phyloP scores from a whole-genome alignment of 2,797 vertebrate species.

The Nothura maculosa region DNA sequence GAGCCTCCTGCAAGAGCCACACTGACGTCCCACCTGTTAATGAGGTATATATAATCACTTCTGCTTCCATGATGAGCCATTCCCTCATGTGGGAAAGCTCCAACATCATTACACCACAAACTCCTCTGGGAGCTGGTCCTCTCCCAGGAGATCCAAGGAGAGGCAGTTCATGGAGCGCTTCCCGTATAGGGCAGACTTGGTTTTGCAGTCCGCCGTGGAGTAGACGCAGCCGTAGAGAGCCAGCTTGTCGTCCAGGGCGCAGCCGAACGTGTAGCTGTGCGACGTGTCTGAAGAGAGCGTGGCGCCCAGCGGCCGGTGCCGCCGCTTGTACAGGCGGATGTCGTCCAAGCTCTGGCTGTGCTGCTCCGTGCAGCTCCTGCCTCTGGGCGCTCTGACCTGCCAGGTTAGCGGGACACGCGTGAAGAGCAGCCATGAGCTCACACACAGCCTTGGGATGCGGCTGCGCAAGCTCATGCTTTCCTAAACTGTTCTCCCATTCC shows the following conservation, averaged over 20 bases:
- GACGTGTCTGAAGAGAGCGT: slow-evolving; percentile 81
- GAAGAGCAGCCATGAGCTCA: not conserved
- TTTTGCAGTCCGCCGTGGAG: slow-evolving; percentile 80
- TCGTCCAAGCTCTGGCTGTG: slow-evolving; percentile 88
- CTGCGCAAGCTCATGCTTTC: not conserved
- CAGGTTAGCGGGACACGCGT: not conserved
- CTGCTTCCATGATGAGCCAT: slow-evolving; percentile 31
- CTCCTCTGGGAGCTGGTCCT: slow-evolving; percentile 85
- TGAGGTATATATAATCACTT: slow-evolving; percentile 56
- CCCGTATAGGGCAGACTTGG: slow-evolving; percentile 85
- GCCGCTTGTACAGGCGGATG: slow-evolving; percentile 77
- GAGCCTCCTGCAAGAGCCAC: slow-evolving; percentile 31
- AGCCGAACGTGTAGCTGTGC: slow-evolving; percentile 86
- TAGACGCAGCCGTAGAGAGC: slow-evolving; percentile 75
- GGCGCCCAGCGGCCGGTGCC: slow-evolving; percentile 69
- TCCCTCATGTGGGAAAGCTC: slow-evolving; percentile 24
- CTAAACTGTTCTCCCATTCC: not conserved
- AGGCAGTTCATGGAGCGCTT: slow-evolving; percentile 87
- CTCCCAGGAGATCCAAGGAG: slow-evolving; percentile 85
- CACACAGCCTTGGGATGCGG: not conserved
- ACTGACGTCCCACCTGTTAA: slow-evolving; percentile 29
- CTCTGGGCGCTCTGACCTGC: slow-evolving; percentile 30
- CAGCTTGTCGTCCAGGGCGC: slow-evolving; percentile 77
- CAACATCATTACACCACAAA: slow-evolving; percentile 65
- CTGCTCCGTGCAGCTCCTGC: slow-evolving; percentile 72